Base-by-base conservation (phyloP, 30 jellyfish, hydroid and myxozoan genomes). In the Sanderia malayensis region DNA sequence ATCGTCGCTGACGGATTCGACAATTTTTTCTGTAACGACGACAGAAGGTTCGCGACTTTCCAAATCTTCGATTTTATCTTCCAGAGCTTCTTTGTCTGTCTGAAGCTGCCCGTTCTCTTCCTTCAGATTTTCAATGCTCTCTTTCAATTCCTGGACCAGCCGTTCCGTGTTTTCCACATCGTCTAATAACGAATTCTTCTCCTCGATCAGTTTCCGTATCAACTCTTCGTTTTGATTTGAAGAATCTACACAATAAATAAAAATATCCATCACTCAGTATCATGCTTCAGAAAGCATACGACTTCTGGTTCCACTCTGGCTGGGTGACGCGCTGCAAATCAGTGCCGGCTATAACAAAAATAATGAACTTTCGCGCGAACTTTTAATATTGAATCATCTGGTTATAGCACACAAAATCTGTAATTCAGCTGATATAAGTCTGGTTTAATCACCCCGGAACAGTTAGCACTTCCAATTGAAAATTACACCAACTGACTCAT, bases 131-230 rank as follows among this genome's bases (percentile, higher is more conserved):
- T 82, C 77, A 20, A 58, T 32, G 44, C 73, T 70, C 4, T 73
- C 95, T 33, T 74, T 74, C 24, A 52, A 18, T 20, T 53, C 88
- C 15, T 59, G 70, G 10, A 25, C 49, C 11, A 64, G 84, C 20
- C 69, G 68, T 58, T 49, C 44, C 66, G 61, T 25, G 9, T 26
- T 23, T 9, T 73, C 88, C 30, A 80, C 1, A 0, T 70, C 83
- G 28, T 80, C 92, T 17, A 70, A 79, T 44, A 68, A 67, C 0
- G 92, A 67, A 68, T 82, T 82, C 70, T 82, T 72, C 61, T 71
- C 86, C 8, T 82, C 94, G 64, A 82, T 27, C 32, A 63, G n/a
- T 23, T 71, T 82, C 23, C 23, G 74, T 0, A 82, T 71, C 10
- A 71, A 20, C 71, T 82, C 94, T 0, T 71, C 83, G 58, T 75